Base-by-base conservation (phyloP, 1,140 invertebrate species). In the Oedothorax gibbosus region DNA sequence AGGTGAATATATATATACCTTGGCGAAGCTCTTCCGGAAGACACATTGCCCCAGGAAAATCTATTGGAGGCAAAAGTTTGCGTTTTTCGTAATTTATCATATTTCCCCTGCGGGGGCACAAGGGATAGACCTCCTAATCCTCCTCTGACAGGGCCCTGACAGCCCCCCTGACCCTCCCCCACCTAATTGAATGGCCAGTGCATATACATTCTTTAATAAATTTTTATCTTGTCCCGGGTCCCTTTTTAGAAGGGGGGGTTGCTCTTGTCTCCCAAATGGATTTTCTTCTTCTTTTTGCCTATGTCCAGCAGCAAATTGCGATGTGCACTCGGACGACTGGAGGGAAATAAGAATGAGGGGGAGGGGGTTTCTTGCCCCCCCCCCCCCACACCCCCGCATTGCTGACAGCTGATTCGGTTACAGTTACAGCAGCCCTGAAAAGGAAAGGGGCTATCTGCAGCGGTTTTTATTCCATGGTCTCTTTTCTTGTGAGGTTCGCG, bases 21-120 rank as follows among this genome's bases (percentile, higher is more conserved):
- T 35, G 62, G 49, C 60, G 53, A 62, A 62, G 57, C 57, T 20
- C 18, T 12, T 14, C 69, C 15, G 6, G 56, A 64, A 82, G 80
- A 73, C 80, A 71, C 57, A 81, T 71, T 81, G 64, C 78, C 51
- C 49, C 12, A 20, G 64, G 68, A 81, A 68, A 53, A 81, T 81
- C 54, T 81, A 69, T 81, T 71, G 78, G 78, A 81, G 78, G 78
- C 78, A 81, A 82, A 82, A 82, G 80, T 82, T 82, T 82, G 80
- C 80, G 68, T 84, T 84, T 84, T 84, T 54, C 71, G 82, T 84
- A 84, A 84, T 84, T 84, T 84, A 84, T 84, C 82, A 84, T 84
- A 84, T 84, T 84, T 84, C 64, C 35, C 72, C 80, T 82, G 15
- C 35, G 18, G 21, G 54, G 82, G 82, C 73, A 57, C 69, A 68